Evolutionary conservation across 2,113 vertebrate species (phyloP).

Genomic region (Scytalopus superciliaris): DNA sequence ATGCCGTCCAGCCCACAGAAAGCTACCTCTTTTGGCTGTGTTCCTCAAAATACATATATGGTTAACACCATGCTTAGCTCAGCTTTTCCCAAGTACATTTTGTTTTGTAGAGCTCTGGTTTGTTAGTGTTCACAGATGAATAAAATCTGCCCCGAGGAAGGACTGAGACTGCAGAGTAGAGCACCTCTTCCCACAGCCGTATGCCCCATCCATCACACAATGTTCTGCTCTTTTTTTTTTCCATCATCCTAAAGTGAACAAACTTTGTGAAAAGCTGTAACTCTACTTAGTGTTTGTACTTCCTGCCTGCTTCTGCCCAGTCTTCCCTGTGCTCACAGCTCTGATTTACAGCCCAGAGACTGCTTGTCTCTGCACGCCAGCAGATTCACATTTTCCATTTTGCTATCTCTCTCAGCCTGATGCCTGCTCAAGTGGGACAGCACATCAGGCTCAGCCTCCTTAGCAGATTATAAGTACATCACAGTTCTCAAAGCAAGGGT

Average conservation of each 20-base stretch:
- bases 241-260: not conserved
- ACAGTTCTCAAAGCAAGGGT: not conserved
- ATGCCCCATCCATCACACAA: not conserved
- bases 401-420: not conserved
- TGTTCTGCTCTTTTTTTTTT: not conserved
- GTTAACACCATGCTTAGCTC: not conserved
- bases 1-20: not conserved
- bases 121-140: not conserved
- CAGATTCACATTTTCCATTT: conserved; percentile 34
- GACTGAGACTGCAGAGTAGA: not conserved
- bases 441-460: not conserved
- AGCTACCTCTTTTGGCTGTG: not conserved
- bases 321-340: rapidly evolving
- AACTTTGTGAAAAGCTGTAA: not conserved
- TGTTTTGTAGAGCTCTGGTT: not conserved
- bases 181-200: not conserved
- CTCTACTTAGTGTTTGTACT: not conserved
- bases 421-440: not conserved
- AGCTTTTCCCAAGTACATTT: not conserved
- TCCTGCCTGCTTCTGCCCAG: not conserved
- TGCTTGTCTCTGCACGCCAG: not conserved
- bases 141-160: not conserved
- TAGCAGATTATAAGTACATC: not conserved
- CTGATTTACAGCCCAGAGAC: not conserved
- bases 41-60: not conserved